Evolutionary conservation across 2,113 vertebrate genomes (phyloP).

Genomic region (Stigmatopora nigra): DNA sequence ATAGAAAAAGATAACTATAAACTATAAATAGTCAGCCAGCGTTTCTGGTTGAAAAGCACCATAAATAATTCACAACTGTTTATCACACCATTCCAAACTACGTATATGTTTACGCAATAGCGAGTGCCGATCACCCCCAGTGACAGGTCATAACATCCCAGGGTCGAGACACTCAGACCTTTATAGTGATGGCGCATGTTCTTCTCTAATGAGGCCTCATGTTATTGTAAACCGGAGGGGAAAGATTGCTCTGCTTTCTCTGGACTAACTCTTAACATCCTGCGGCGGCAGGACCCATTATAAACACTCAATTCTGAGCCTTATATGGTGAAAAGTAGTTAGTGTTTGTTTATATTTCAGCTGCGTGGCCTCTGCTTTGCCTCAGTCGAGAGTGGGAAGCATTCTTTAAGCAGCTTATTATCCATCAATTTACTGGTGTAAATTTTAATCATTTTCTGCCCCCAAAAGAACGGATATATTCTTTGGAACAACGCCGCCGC

Average conservation of each 20-base stretch:
- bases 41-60: background rate
- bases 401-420: conserved; percentile 57
- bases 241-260: conserved; percentile 48
- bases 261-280: conserved; percentile 54
- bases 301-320: conserved; percentile 49
- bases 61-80: background rate
- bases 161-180: conserved; percentile 1
- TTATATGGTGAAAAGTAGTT: conserved; percentile 61
- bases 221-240: conserved; percentile 27
- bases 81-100: background rate
- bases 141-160: background rate
- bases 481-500: conserved; percentile 25
- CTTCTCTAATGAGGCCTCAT: conserved; percentile 8
- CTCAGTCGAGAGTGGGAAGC: conserved; percentile 43
- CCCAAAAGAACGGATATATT: conserved; percentile 38
- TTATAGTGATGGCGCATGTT: conserved; percentile 5
- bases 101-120: background rate
- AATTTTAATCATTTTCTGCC: conserved; percentile 53
- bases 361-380: conserved; percentile 40
- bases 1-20: background rate
- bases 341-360: conserved; percentile 62
- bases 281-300: conserved; percentile 59
- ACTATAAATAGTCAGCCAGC: background rate
- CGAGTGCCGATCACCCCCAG: background rate
- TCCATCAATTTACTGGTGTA: conserved; percentile 45